Conservation (phyloP, 30 jellyfish, hydroid and myxozoan genomes). For the Turritopsis rubra region DNA sequence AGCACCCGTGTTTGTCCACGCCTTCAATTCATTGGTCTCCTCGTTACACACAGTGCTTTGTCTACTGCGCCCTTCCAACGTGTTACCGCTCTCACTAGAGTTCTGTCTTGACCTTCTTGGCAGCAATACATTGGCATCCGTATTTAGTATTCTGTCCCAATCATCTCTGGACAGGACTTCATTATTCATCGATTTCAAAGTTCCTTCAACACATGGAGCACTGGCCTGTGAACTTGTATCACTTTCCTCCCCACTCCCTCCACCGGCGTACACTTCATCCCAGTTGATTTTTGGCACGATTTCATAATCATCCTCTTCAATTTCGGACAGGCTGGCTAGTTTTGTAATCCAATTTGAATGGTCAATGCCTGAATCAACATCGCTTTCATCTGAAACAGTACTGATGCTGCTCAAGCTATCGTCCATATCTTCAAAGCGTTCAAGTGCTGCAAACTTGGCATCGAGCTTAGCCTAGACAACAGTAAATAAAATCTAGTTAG, state of each 20-base stretch:
- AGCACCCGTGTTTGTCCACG: conserved; percentile 16
- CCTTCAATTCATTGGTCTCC: not conserved
- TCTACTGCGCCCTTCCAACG: not conserved
- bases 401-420: conserved; percentile 80
- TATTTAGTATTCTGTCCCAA: conserved; percentile 40
- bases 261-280: conserved; percentile 20
- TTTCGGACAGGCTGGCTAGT: conserved; percentile 52
- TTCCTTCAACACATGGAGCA: not conserved
- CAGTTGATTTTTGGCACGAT: conserved; percentile 45
- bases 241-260: conserved; percentile 12
- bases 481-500: not conserved
- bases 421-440: conserved; percentile 58
- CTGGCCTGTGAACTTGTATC: conserved; percentile 4
- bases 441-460: conserved; percentile 52
- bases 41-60: conserved; percentile 9
- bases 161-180: conserved; percentile 33
- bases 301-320: conserved; percentile 73
- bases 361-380: conserved; percentile 83
- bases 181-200: not conserved
- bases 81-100: conserved; percentile 1
- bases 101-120: not conserved
- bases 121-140: not conserved
- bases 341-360: conserved; percentile 57
- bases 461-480: conserved; percentile 71
- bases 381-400: conserved; percentile 83